A percentile compares a stretch with the other conserved stretches of the same genome.
These are phyloP conservation scores for Apamea crenata DNA, from an alignment of 2,888 invertebrate genomes.

Conservation along the genomic window DNA sequence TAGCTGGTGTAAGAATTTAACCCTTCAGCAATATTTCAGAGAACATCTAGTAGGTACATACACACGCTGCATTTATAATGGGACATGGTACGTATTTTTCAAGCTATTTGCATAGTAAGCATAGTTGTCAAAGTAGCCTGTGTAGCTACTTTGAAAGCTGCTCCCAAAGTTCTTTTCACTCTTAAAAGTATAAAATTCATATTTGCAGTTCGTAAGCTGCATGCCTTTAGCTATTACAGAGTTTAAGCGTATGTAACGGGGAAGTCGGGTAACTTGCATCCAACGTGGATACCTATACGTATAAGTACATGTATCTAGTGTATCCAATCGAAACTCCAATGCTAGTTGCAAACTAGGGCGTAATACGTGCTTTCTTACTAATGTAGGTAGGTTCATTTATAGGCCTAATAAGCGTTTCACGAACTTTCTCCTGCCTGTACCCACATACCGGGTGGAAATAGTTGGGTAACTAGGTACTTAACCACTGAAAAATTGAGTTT, in stretches of 20 bases:
- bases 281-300: background rate
- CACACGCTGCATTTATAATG: background rate
- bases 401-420: slow-evolving; percentile 51
- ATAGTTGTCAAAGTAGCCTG: slow-evolving; percentile 12
- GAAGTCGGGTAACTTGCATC: background rate
- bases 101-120: slow-evolving; percentile 12
- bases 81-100: background rate
- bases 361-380: slow-evolving; percentile 53
- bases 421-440: slow-evolving; percentile 50
- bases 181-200: slow-evolving; percentile 16
- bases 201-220: slow-evolving; percentile 9
- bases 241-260: background rate
- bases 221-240: background rate
- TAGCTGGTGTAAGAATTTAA: background rate
- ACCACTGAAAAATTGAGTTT: slow-evolving; percentile 44
- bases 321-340: slow-evolving; percentile 56
- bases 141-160: slow-evolving; percentile 21
- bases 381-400: slow-evolving; percentile 47
- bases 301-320: slow-evolving; percentile 12
- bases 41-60: background rate
- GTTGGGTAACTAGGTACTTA: slow-evolving; percentile 5
- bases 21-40: background rate
- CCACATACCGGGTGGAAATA: slow-evolving; percentile 30
- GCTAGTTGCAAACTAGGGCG: slow-evolving; percentile 56
- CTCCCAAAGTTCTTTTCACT: slow-evolving; percentile 11